Evolutionary conservation across 2,888 invertebrate genomes (phyloP), one percentile per base, ranked within the genome.

Genomic region (Dromius quadrimaculatus): DNA sequence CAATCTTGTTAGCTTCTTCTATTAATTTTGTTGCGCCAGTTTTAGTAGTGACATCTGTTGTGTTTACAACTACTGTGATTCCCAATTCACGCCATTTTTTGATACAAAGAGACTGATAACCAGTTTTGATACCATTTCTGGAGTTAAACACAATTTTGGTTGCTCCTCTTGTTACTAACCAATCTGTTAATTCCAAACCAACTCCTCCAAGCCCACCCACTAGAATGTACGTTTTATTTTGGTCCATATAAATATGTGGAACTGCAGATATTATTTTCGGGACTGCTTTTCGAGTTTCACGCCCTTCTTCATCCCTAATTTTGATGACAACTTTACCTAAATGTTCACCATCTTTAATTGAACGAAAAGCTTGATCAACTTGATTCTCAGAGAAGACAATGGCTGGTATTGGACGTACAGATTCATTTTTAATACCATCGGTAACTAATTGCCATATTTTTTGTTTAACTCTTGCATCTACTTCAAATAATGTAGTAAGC

Each of bases 161-260:
- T 15, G 96, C 97, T 13, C 98, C 98, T 72, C 97, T 89, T 57
- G 84, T 84, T 64, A 95, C 89, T 81, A 99, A 84, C 97, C 97
- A 97, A 75, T 93, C 88, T 41, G 92, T 90, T 74, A 99, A 85
- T 84, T 99, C 98, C 73, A 98, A 85, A 20, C 98, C 98, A 83
- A 99, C 98, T 2, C 98, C 98, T 74, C 98, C 98, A 47, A 98
- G 87, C 64, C 98, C 97, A 71, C 94, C 94, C n/a, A 93, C 89
- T 17, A 93, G 83, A 61, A 94, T 85, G 81, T 93, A 93, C 62
- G 87, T 87, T 80, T 90, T 91, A 69, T 88, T 89, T 20, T 91
- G 90, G 76, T 92, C 90, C 89, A 94, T 88, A 83, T 94, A 92
- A 34, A 93, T 92, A 76, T 94, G 89, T 32, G 96, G 93, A 75